Base-by-base conservation (phyloP, 1,140 invertebrate genomes). In the Conus ventricosus region DNA sequence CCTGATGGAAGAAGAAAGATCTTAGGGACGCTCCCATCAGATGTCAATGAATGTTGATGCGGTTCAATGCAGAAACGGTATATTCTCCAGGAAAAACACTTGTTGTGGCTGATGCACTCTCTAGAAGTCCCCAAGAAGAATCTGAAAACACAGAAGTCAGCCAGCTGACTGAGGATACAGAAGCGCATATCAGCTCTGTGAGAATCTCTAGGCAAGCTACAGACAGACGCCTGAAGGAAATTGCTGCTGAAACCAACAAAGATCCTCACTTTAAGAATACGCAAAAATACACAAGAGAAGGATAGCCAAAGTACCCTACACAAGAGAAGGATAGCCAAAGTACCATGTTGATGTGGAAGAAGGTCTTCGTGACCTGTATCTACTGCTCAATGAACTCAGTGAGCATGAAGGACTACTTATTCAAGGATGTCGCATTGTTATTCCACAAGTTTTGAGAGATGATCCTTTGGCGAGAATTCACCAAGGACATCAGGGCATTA, bases 331-430 rank as follows among this genome's bases (percentile, higher is more conserved):
- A 23, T 23, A 80, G 13, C 63, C 7, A n/a, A n/a, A n/a, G n/a
- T n/a, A n/a, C n/a, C n/a, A n/a, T n/a, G n/a, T n/a, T n/a, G 75
- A 60, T n/a, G 39, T 80, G n/a, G 23, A 87, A 78, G 4, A 51
- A 71, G 3, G 54, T 71, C 39, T 91, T 85, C 84, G 25, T 91
- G 20, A 84, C 90, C 11, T 88, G 90, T 15, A 80, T 87, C 20
- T 86, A 92, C 27, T 90, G 89, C 25, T 88, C 80, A n/a, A 91
- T 88, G 11, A 75, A 87, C 20, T 91, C 63, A n/a, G 71, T 90
- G 27, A 89, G 89, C 71, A 85, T 91, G 17, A 80, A 80, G 78
- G 78, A 80, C 23, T 80, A 6, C 78, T 80, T 8, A 39, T 51
- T 8, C 11, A 25, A 7, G 78, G 78, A 10, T 63, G 60, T n/a